Conservation (phyloP, 2,797 vertebrate species). For the Eutrigla gurnardus region DNA sequence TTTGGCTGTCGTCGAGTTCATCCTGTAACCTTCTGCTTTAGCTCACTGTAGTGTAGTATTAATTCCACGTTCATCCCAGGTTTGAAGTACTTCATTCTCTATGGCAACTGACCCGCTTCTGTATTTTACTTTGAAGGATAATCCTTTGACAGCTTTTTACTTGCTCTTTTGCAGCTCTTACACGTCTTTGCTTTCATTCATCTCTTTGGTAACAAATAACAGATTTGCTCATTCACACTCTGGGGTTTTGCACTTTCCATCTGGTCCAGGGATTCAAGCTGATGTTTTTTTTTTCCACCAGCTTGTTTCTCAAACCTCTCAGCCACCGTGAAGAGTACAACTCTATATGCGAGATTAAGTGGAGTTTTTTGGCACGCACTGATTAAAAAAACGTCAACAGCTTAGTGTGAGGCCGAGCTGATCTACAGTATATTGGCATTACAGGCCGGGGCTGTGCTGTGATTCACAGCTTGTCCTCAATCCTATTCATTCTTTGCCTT, state of each 20-base stretch:
- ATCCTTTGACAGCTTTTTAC: conserved; percentile 16
- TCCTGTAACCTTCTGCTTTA: no score
- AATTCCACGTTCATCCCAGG: not conserved
- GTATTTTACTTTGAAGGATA: not conserved
- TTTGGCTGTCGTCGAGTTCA: no score
- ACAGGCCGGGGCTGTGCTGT: conserved; percentile 6
- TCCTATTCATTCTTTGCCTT: conserved; percentile 25
- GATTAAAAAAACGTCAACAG: conserved; percentile 52
- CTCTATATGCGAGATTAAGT: conserved; percentile 44
- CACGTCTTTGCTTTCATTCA: conserved; percentile 5
- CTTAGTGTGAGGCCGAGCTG: conserved; percentile 34
- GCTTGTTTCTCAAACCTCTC: conserved; percentile 24
- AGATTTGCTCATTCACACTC: not conserved
- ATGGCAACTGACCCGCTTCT: not conserved
- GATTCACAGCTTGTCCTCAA: conserved; percentile 35
- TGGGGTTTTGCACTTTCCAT: not conserved
- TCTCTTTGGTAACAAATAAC: not conserved
- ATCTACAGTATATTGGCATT: conserved; percentile 31
- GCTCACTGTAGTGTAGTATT: no score
- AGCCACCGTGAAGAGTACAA: conserved; percentile 39
- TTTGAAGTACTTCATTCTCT: not conserved
- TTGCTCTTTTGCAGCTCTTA: conserved; percentile 33
- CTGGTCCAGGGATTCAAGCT: conserved; percentile 13
- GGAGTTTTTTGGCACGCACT: not conserved
- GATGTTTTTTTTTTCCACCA: conserved; percentile 18